Evolutionary conservation across 2,113 vertebrate species (phyloP), one percentile per base, ranked within the genome.

Genomic region (Baryphthengus martii): DNA sequence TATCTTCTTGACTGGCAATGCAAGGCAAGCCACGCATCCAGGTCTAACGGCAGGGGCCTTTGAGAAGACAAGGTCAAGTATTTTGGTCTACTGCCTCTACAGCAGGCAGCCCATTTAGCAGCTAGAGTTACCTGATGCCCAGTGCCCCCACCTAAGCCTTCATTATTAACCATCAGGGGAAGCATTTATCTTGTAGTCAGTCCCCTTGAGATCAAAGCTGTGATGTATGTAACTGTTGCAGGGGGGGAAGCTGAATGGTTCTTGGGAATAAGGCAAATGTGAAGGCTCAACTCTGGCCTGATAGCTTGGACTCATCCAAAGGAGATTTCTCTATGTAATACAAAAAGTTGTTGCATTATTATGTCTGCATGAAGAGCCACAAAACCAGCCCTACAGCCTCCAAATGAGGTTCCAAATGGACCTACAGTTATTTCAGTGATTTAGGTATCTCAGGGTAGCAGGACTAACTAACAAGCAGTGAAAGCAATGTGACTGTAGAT

Each of bases 381-480:
- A 45, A 21, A 7, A 15, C 0, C 26, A 52, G 14, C 17, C 40
- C 15, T 5, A 28, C 65, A 44, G 24, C 26, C 61, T 50, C 65
- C 40, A 35, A 33, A 42, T 11, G 25, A 24, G 29, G 15, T 39
- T n/a, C 17, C 37, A 82, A 72, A 68, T 11, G 19, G n/a, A n/a
- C 9, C 8, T 7, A 12, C 11, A 71, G 16, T 31, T 33, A 10
- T 47, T 84, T n/a, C 16, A 77, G 26, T 26, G 39, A 42, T 61
- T 77, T 70, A 35, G 4, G 18, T 33, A 7, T 11, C n/a, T 67
- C 49, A 37, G 47, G 58, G 33, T 23, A 59, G 29, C 58, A 61
- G 53, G 26, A 21, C 37, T 76, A 24, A 50, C 19, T 42, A 40
- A 49, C 0, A 0, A 53, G 24, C 6, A 10, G 28, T 62, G 14